A percentile compares a stretch with the other conserved stretches of the same genome.
Evolutionary conservation across 2,113 vertebrate genomes (phyloP).

Genomic region (Lepus americanus): DNA sequence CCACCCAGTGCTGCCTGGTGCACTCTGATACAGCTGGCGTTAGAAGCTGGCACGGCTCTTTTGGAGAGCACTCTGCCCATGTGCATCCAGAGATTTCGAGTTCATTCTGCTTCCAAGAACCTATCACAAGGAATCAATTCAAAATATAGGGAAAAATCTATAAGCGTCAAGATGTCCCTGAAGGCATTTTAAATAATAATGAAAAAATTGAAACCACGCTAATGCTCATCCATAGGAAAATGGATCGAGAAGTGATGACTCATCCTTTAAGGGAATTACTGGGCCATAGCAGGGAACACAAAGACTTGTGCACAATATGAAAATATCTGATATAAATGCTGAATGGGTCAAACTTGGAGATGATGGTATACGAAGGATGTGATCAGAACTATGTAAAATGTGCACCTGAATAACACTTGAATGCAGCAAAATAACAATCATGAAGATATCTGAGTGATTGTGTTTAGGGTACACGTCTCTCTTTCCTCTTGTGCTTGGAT

Average conservation of each 20-base stretch:
- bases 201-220: slow-evolving; percentile 36
- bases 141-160: slow-evolving; percentile 44
- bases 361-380: not conserved
- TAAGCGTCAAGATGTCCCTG: not conserved
- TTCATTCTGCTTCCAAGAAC: slow-evolving; percentile 46
- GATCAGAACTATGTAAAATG: slow-evolving; percentile 13
- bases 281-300: not conserved
- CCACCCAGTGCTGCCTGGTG: not conserved
- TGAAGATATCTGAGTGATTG: not conserved
- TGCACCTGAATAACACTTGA: not conserved
- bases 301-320: not conserved
- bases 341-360: not conserved
- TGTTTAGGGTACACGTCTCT: slow-evolving; percentile 2
- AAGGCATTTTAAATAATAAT: slow-evolving; percentile 47
- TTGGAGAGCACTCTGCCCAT: slow-evolving; percentile 5
- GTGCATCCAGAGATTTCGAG: slow-evolving; percentile 40
- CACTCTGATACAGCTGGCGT: not conserved
- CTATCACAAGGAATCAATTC: slow-evolving; percentile 49
- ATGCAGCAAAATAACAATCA: slow-evolving; percentile 16
- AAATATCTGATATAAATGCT: not conserved
- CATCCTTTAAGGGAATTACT: not conserved
- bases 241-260: not conserved
- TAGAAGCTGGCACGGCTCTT: not conserved
- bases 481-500: slow-evolving; percentile 20
- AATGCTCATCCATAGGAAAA: not conserved